Conservation (phyloP, 2,888 invertebrate species). For the Sphaerophoria rueppellii region DNA sequence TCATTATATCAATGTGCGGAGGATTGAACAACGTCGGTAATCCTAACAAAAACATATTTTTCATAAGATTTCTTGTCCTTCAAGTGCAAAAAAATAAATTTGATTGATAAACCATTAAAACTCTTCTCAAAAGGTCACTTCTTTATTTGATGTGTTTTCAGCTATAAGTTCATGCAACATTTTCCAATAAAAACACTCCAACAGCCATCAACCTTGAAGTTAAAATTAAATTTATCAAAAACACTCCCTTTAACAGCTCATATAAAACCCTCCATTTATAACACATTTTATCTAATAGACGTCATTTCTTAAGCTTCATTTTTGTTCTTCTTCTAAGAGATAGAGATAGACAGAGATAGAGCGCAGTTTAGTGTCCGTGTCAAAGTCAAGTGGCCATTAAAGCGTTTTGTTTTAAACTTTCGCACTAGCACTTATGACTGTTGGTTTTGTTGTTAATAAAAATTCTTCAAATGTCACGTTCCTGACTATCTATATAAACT, state of each 20-base stretch:
- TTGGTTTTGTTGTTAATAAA: constrained; percentile 12
- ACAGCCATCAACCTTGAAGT: not conserved
- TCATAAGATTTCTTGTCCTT: too few species aligned
- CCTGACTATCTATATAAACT: constrained; percentile 13
- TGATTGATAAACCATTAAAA: too few species aligned
- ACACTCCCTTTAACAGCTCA: not conserved
- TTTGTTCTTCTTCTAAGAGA: not conserved
- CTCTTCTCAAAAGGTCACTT: too few species aligned
- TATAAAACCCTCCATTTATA: constrained; percentile 4
- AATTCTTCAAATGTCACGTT: constrained; percentile 33
- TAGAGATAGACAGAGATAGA: not conserved
- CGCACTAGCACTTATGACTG: not conserved
- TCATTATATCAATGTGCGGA: too few species aligned
- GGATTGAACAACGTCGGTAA: too few species aligned
- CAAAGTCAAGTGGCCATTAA: constrained; percentile 36
- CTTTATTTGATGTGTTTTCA: too few species aligned
- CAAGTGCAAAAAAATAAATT: too few species aligned
- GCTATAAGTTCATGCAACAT: too few species aligned
- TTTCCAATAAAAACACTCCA: not conserved
- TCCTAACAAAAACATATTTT: too few species aligned
- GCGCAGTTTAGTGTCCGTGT: constrained; percentile 6
- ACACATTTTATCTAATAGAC: constrained; percentile 22
- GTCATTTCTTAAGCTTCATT: constrained; percentile 21
- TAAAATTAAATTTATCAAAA: not conserved
- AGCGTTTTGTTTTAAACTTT: constrained; percentile 23